phyloP scores from a whole-genome alignment of 2,113 vertebrate genomes.

The Psilopogon haemacephalus region DNA sequence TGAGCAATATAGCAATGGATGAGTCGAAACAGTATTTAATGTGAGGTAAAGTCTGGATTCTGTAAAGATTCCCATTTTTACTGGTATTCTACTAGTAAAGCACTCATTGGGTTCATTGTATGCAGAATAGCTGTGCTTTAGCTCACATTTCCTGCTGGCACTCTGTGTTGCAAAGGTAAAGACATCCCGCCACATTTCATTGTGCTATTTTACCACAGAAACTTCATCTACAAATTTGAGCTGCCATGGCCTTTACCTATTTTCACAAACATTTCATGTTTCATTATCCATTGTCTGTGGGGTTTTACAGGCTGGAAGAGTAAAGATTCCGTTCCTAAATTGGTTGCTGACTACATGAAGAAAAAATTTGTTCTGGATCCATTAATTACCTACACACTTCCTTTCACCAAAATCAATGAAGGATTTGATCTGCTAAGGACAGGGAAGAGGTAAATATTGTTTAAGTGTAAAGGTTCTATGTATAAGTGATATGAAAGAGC shows the following conservation, averaged over 20 bases:
- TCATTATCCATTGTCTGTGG: neutral
- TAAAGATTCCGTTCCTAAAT: conserved; percentile 79
- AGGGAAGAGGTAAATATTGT: conserved; percentile 56
- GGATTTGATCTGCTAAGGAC: conserved; percentile 85
- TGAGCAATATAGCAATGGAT: neutral
- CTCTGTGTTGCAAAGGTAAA: neutral
- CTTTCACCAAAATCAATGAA: conserved; percentile 84
- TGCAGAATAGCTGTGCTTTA: neutral
- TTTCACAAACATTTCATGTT: neutral
- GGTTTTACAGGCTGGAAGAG: conserved; percentile 67
- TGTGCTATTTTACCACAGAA: neutral
- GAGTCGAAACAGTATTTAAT: neutral
- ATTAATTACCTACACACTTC: conserved; percentile 87
- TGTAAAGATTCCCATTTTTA: neutral
- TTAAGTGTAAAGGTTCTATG: neutral
- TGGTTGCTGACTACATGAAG: conserved; percentile 86
- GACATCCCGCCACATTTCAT: neutral
- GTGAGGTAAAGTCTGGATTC: neutral
- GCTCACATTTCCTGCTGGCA: neutral
- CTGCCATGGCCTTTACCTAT: neutral
- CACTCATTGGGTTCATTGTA: neutral
- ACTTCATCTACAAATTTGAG: neutral
- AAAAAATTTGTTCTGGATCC: conserved; percentile 88
- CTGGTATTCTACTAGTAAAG: neutral
- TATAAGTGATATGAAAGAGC: neutral